Evolutionary conservation across 1,140 invertebrate genomes (phyloP).

Genomic region (Macrocentrus cingulum): DNA sequence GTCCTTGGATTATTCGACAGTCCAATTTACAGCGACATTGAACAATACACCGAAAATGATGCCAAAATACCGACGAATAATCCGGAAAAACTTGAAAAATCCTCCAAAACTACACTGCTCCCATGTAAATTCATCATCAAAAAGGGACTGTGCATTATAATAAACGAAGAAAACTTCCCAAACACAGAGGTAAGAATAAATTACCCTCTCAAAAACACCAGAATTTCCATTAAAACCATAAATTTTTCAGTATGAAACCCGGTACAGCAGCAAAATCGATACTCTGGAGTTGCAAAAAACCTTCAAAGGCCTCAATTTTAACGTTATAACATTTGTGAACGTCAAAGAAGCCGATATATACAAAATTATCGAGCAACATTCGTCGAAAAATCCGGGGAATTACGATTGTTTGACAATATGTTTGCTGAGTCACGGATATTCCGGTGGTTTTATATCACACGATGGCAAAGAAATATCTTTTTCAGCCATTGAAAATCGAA

Average conservation of each 20-base stretch:
- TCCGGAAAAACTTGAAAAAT: neutral
- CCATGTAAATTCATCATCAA: neutral
- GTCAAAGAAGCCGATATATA: neutral
- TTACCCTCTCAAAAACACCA: neutral
- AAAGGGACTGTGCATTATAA: conserved; percentile 10
- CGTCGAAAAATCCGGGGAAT: neutral
- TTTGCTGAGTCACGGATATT: conserved; percentile 14
- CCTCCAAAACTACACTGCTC: neutral
- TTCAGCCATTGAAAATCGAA: neutral
- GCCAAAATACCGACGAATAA: neutral
- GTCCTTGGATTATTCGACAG: neutral
- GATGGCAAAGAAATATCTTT: conserved; percentile 5
- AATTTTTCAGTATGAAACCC: conserved; percentile 5
- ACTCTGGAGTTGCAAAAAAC: neutral
- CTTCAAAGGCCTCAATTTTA: conserved; percentile 2
- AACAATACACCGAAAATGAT: neutral
- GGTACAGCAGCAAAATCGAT: conserved; percentile 3
- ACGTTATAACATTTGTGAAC: neutral
- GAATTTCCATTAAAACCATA: neutral
- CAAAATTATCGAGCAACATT: neutral
- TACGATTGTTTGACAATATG: conserved; percentile 16
- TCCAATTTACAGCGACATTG: neutral
- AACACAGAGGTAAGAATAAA: neutral
- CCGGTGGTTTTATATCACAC: conserved; percentile 3
- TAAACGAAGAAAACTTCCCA: conserved; percentile 8